phyloP scores from a whole-genome alignment of 2,113 vertebrate genomes.

The Calidris pugnax region DNA sequence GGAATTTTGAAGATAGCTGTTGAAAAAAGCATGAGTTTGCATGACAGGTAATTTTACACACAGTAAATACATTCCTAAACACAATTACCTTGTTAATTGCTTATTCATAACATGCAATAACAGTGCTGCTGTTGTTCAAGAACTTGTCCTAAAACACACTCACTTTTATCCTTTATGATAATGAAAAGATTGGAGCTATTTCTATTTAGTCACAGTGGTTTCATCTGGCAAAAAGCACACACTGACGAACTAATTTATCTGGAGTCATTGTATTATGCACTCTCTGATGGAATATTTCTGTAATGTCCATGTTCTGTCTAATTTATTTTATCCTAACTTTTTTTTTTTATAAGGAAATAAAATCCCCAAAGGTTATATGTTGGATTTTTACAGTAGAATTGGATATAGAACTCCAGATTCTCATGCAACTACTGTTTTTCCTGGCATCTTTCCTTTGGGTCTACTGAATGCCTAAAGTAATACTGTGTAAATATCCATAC shows the following conservation, averaged over 20 bases:
- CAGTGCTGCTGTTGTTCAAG: background rate
- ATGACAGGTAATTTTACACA: background rate
- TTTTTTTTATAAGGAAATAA: background rate
- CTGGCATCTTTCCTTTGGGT: constrained; percentile 18
- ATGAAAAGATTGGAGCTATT: background rate
- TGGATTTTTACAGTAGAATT: background rate
- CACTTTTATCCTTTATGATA: background rate
- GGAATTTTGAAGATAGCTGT: background rate
- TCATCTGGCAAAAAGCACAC: background rate
- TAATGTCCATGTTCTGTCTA: background rate
- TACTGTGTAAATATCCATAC: background rate
- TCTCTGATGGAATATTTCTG: background rate
- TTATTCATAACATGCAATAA: background rate
- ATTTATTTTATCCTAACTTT: background rate
- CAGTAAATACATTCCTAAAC: background rate
- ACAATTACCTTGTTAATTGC: background rate
- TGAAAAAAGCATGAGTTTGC: background rate
- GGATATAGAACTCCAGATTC: background rate
- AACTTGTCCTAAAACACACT: background rate
- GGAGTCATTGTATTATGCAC: background rate
- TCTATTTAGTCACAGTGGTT: background rate
- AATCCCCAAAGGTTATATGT: background rate
- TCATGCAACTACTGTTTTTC: constrained; percentile 7
- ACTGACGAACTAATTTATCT: background rate
- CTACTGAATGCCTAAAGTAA: background rate